These are phyloP conservation scores for Ranitomeya variabilis DNA, from an alignment of 2,113 vertebrate genomes.

Conservation along the genomic window DNA sequence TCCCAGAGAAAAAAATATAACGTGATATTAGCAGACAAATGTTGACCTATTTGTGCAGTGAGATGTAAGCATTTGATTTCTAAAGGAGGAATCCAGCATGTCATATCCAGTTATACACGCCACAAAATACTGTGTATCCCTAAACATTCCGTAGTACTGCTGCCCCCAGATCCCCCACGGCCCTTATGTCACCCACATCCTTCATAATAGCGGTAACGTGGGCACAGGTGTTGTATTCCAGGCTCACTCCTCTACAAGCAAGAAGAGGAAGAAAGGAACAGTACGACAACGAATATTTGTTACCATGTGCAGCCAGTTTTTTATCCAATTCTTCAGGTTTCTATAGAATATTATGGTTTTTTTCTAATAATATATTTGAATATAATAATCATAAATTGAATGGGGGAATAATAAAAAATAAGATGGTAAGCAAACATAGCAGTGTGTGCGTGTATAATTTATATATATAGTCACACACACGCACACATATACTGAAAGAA, in stretches of 20 bases:
- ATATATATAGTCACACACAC: too few species aligned
- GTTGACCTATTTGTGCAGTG: constrained; percentile 72
- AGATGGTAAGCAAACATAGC: too few species aligned
- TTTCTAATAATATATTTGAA: too few species aligned
- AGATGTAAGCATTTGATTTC: constrained; percentile 63
- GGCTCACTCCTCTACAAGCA: background rate
- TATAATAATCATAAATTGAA: too few species aligned
- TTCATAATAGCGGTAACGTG: background rate
- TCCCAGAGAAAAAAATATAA: constrained; percentile 3
- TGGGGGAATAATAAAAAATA: too few species aligned
- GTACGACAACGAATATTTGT: background rate
- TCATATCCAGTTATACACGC: constrained; percentile 51
- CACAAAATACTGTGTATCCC: background rate
- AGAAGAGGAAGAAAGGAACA: background rate
- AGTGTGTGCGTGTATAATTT: too few species aligned
- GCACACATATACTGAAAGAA: too few species aligned
- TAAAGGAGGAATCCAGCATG: constrained; percentile 54
- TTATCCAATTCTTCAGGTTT: background rate
- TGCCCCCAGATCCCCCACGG: background rate
- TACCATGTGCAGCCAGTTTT: background rate
- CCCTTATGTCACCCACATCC: background rate
- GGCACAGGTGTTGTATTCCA: background rate
- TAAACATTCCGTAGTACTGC: background rate
- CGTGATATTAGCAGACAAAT: constrained; percentile 39
- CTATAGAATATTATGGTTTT: too few species aligned